phyloP scores from a whole-genome alignment of 2,797 vertebrate species.

The Rhinatrema bivittatum region DNA sequence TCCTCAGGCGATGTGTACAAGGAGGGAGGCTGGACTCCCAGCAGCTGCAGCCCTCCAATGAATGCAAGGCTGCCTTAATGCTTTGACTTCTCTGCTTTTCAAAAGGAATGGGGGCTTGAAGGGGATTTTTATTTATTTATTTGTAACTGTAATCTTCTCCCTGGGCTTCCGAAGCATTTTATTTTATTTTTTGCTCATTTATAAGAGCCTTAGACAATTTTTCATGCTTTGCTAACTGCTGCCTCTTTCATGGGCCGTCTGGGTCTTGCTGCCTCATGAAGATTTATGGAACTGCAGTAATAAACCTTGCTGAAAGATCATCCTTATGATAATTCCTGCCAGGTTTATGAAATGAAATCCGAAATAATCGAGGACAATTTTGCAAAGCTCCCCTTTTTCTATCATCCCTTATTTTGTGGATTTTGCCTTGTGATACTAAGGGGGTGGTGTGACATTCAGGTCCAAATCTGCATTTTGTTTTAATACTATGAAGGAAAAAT shows the following conservation, averaged over 20 bases:
- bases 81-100: conserved; percentile 5
- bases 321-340: conserved; percentile 3
- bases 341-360: not conserved
- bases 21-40: conserved; percentile 16
- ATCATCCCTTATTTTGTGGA: not conserved
- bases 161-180: conserved; percentile 1
- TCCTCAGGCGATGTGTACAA: conserved; percentile 20
- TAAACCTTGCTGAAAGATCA: conserved; percentile 24
- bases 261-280: conserved; percentile 25
- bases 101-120: conserved; percentile 5
- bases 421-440: not conserved
- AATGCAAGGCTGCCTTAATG: conserved; percentile 5
- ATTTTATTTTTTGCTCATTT: conserved; percentile 7
- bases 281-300: conserved; percentile 42
- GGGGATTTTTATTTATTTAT: not conserved
- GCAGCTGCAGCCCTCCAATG: conserved; percentile 26
- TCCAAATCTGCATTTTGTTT: not conserved
- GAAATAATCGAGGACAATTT: not conserved
- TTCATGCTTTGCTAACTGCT: conserved; percentile 33
- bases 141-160: not conserved
- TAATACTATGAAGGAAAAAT: no score
- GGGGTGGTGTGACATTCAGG: not conserved
- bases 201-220: conserved; percentile 25
- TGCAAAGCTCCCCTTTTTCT: not conserved
- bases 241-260: conserved; percentile 11